Base-by-base conservation (phyloP, 2,888 invertebrate genomes). In the Thereva unica region DNA sequence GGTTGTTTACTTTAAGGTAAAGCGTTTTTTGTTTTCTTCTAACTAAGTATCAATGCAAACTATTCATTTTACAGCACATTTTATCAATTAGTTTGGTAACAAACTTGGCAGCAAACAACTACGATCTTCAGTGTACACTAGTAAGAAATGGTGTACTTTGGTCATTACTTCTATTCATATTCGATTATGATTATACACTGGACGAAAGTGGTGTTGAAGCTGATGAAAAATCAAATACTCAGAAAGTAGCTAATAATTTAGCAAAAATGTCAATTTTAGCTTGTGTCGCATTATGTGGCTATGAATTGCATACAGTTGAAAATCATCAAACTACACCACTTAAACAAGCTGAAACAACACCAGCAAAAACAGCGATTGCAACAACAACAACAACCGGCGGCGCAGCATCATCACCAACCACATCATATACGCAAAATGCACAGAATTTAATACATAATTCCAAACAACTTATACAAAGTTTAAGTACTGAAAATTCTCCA, bases 101-200 rank as follows among this genome's bases (percentile, higher is more conserved):
- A 47, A 93, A 94, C 8, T 84, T 99, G 70, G 89, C 93, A 0
- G 87, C 89, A n/a, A 93, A 95, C 77, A 87, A 90, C 57, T 86
- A 89, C 71, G 79, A 80, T 64, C 86, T 97, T 37, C 97, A 99
- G 79, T 86, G 90, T 78, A 89, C 89, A 76, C 81, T 97, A 40
- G 85, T 94, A 8, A 88, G 90, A 70, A 88, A 91, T 1, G 98
- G 97, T 6, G 93, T 92, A 0, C 78, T 99, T 4, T 98, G 95
- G 91, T 95, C 96, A 75, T 82, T 99, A 61, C 81, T 99, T 45
- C 86, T 93, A 0, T 92, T 93, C 73, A 89, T 93, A 79, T 94
- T 99, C 80, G 90, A 90, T 69, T 99, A 97, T 80, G 99, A 99
- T 83, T 99, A 91, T 82, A 99, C 99, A 4, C 84, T 99, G 72